Base-by-base conservation (phyloP, 1,140 invertebrate species). In the Notospermus geniculatus region DNA sequence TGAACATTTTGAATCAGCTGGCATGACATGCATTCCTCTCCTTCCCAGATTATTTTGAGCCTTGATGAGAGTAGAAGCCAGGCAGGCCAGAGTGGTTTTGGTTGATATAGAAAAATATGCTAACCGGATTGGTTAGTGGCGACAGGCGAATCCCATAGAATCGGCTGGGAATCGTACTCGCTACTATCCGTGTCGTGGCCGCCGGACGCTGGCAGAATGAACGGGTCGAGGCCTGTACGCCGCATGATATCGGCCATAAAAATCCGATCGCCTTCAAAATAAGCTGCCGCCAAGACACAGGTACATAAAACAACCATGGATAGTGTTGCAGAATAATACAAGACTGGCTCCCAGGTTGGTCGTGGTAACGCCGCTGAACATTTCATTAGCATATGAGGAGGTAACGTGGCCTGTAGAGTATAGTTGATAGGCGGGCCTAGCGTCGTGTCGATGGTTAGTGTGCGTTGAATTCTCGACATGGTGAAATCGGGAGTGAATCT, bases 401-500 rank as follows among this genome's bases (percentile, higher is more conserved):
- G 92, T 54, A 97, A 80, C 5, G 89, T 92, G 2, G 92, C 91
- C 9, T 90, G 81, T 55, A 97, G 78, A 11, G 87, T 85, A 75
- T 89, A 95, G 70, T 90, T 88, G 86, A 83, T 65, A 82, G 80
- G 29, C 87, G 83, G 43, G 7, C 77, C 81, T 29, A 83, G 71
- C 68, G 82, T 85, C 45, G 84, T 85, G 63, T 82, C 79, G 62
- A 87, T 80, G 59, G 83, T 81, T 30, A 88, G 73, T 56, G 74
- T 78, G 55, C 91, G 85, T 62, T 89, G 84, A 27, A 94, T 86
- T 60, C 88, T 85, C 0, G 91, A 87, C 60, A 95, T 83, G 2
- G 94, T 93, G 74, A 95, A 96, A 83, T 98, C 95, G 7, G 95
- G 90, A 0, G 91, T 91, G 78, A 95, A 97, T 13, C 84, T 85